Percentiles rank a stretch among this genome's conserved stretches.
Conservation (phyloP, 2,113 vertebrate species). For the Syngnathus floridae region DNA sequence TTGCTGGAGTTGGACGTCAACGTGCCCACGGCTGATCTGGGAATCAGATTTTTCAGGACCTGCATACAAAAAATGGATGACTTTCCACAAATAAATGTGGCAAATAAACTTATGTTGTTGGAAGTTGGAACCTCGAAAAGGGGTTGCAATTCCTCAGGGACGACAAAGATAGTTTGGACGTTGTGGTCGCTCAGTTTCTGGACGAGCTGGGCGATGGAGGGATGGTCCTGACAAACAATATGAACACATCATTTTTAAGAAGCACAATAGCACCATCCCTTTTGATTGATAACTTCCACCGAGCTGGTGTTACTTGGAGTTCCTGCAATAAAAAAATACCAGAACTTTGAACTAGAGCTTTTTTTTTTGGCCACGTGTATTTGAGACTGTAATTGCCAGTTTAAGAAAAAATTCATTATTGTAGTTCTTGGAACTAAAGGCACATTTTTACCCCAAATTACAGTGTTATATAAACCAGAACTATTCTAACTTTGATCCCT, state of each 20-base stretch:
- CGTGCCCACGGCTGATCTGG: slow-evolving; percentile 92
- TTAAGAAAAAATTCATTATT: too few relatives aligned
- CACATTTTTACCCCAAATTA: too few relatives aligned
- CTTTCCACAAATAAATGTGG: slow-evolving; percentile 46
- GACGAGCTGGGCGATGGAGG: slow-evolving; percentile 93
- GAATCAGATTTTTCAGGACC: slow-evolving; percentile 94
- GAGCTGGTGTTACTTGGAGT: too few relatives aligned
- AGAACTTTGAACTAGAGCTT: too few relatives aligned
- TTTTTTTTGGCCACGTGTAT: too few relatives aligned
- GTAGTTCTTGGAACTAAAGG: too few relatives aligned
- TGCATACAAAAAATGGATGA: slow-evolving; percentile 44
- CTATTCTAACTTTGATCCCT: too few relatives aligned
- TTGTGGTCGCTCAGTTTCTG: slow-evolving; percentile 97
- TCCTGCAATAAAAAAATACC: too few relatives aligned
- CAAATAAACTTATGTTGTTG: slow-evolving; percentile 29
- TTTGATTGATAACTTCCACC: too few relatives aligned
- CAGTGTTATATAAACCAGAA: too few relatives aligned
- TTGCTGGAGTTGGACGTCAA: slow-evolving; percentile 95
- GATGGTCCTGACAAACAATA: slow-evolving; percentile 80
- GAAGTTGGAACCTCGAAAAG: slow-evolving; percentile 78
- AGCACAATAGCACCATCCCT: too few relatives aligned
- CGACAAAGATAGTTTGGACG: slow-evolving; percentile 97
- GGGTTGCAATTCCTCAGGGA: slow-evolving; percentile 92
- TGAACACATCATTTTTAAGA: neutral
- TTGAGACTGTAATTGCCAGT: too few relatives aligned